Base-by-base conservation (phyloP, 2,113 vertebrate genomes). In the Trochalopteron elliotii region DNA sequence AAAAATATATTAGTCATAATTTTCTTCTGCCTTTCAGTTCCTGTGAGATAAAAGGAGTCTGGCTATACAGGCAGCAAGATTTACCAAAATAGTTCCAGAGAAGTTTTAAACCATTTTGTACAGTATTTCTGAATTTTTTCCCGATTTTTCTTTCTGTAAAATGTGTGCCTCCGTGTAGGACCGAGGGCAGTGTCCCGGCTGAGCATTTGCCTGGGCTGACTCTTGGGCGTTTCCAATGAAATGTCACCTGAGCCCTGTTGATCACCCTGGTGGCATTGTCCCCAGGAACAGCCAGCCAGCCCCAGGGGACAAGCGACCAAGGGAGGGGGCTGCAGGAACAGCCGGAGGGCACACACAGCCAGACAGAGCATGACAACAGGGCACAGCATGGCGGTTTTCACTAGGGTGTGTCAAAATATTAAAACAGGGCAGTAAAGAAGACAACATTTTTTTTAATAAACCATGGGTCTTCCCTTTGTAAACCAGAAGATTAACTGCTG, bases 141-240 rank as follows among this genome's bases (percentile, higher is more conserved):
- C 49, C 16, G 0, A 2, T 22, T 80, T 80, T 81, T 17, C 40
- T 42, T 72, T 9, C 68, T 25, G 21, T 27, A 33, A 61, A n/a
- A 50, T 3, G 2, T 13, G 15, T 45, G 20, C 15, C 59, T n/a
- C n/a, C n/a, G 4, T 16, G 31, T 20, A 49, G 61, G 67, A 49
- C 22, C 2, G 10, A 7, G 30, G 15, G 4, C 64, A 19, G 11
- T 22, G 17, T 53, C 49, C 33, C 1, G 0, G 39, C 64, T 53
- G 39, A 75, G 33, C 33, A 9, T 37, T 37, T 42, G 23, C 3
- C 39, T 30, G 45, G 50, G 27, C 23, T 52, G 67, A 15, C 1
- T 44, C 1, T 0, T 2, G 33, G 14, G 12, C 0, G 0, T 39
- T 59, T 45, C n/a, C 1, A 1, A 5, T 0, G n/a, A 27, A 33